Evolutionary conservation across 2,113 vertebrate species (phyloP).

Genomic region (Cebidichthys violaceus): DNA sequence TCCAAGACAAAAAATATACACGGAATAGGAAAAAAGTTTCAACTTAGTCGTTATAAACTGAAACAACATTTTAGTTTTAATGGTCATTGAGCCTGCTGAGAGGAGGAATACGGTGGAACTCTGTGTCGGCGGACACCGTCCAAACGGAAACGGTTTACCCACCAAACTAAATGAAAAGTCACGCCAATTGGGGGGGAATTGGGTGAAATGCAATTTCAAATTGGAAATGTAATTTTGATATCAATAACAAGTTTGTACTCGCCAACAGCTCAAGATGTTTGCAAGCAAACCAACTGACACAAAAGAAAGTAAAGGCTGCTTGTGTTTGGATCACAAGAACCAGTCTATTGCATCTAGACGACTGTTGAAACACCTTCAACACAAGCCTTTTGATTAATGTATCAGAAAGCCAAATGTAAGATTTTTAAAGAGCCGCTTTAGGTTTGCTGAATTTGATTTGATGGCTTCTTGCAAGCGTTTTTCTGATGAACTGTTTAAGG

Average conservation of each 20-base stretch:
- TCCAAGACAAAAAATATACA: too few relatives aligned
- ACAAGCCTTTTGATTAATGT: neutral
- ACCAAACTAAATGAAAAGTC: neutral
- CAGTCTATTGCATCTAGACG: neutral
- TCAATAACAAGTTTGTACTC: neutral
- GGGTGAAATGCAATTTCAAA: neutral
- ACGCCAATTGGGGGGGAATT: neutral
- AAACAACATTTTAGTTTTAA: too few relatives aligned
- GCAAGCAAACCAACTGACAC: neutral
- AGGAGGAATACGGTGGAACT: too few relatives aligned
- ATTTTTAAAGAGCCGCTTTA: neutral
- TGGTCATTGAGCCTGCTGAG: too few relatives aligned
- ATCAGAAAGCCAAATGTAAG: constrained; percentile 6
- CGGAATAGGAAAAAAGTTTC: too few relatives aligned
- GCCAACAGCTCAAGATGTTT: neutral
- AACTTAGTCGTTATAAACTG: too few relatives aligned
- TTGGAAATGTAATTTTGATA: neutral
- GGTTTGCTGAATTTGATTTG: neutral
- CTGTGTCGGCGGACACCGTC: neutral
- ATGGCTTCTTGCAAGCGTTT: neutral
- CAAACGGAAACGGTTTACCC: neutral
- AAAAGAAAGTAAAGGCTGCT: constrained; percentile 2
- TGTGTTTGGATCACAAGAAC: constrained; percentile 9
- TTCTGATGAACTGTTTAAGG: neutral
- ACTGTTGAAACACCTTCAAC: neutral